Evolutionary conservation across 2,888 invertebrate genomes (phyloP).

Genomic region (Leucophenga montana): DNA sequence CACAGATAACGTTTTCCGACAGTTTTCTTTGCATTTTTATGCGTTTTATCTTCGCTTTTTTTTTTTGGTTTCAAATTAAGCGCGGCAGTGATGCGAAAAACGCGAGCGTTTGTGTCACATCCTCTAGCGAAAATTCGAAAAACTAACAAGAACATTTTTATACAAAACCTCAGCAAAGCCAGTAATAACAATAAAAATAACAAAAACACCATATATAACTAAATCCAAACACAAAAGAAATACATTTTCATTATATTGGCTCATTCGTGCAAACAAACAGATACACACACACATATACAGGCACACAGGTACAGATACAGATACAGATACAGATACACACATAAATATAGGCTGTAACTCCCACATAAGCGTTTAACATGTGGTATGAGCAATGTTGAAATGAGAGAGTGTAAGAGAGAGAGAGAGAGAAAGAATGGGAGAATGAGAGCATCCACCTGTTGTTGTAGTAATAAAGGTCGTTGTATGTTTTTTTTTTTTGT

Average conservation of each 20-base stretch:
- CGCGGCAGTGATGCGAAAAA: too few species aligned
- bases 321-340: too few species aligned
- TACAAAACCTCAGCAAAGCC: conserved; percentile 35
- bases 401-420: not conserved
- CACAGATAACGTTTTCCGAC: too few species aligned
- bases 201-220: not conserved
- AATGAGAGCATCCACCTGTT: conserved; percentile 51
- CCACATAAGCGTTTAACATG: not conserved
- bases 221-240: not conserved
- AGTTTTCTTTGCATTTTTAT: too few species aligned
- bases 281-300: not conserved
- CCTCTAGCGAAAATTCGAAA: too few species aligned
- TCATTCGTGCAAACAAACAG: not conserved
- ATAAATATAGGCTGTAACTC: not conserved
- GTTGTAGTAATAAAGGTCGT: conserved; percentile 32
- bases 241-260: conserved; percentile 22
- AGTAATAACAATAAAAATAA: conserved; percentile 1
- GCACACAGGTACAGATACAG: not conserved
- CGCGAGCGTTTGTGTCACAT: too few species aligned
- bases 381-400: not conserved
- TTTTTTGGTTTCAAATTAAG: too few species aligned
- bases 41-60: too few species aligned
- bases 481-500: not conserved
- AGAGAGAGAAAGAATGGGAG: not conserved
- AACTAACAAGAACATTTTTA: too few species aligned